These are phyloP conservation scores for Gymnorhina tibicen DNA, from an alignment of 2,113 vertebrate genomes.

Conservation along the genomic window DNA sequence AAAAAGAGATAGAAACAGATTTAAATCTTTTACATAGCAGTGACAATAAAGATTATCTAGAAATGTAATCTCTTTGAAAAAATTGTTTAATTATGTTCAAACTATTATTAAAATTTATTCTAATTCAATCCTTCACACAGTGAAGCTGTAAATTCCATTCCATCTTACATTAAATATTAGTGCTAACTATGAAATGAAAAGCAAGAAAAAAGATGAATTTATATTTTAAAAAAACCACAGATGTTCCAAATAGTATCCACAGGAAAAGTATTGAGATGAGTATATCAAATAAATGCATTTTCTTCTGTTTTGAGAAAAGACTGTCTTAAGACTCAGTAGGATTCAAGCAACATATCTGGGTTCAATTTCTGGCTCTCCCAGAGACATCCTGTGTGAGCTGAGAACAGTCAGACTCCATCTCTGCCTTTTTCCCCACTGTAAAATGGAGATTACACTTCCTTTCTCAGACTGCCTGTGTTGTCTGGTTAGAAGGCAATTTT, in stretches of 20 bases:
- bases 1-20: not conserved
- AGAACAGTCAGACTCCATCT: not conserved
- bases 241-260: not conserved
- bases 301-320: not conserved
- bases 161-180: not conserved
- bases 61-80: slow-evolving; percentile 4
- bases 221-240: accelerated
- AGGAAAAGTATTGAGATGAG: not conserved
- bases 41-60: slow-evolving; percentile 2
- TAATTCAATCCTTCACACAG: not conserved
- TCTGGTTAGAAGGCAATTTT: not conserved
- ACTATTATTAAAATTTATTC: not conserved
- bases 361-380: not conserved
- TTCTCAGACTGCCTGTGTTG: not conserved
- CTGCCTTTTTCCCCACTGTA: not conserved
- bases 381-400: not conserved
- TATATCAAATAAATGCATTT: not conserved
- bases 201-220: not conserved
- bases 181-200: not conserved
- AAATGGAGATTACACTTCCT: not conserved
- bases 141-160: not conserved
- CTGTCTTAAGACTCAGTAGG: not conserved
- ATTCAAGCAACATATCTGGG: not conserved
- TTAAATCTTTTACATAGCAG: not conserved
- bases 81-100: not conserved